Percentiles rank a stretch among this genome's conserved stretches.
Evolutionary conservation across 2,113 vertebrate genomes (phyloP).

Genomic region (Rattus rattus): DNA sequence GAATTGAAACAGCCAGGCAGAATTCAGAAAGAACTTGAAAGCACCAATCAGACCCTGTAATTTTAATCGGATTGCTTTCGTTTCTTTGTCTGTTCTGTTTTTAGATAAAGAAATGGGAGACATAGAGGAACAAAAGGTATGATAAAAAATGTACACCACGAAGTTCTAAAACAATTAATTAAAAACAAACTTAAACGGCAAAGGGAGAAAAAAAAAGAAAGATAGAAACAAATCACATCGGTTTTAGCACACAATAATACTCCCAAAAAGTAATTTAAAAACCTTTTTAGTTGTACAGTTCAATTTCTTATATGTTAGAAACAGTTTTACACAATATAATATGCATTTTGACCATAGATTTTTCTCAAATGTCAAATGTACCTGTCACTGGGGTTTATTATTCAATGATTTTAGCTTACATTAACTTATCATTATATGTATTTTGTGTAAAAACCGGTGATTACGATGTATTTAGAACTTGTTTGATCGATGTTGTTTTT

Average conservation of each 20-base stretch:
- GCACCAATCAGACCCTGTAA: background rate
- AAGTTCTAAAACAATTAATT: background rate
- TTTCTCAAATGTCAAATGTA: conserved; percentile 12
- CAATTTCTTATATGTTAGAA: background rate
- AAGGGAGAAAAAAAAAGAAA: background rate
- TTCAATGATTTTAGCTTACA: background rate
- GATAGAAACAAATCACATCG: background rate
- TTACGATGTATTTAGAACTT: background rate
- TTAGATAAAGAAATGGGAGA: background rate
- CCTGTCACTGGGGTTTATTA: background rate
- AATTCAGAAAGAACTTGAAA: background rate
- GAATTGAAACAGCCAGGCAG: no score
- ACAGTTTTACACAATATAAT: background rate
- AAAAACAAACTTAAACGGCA: background rate
- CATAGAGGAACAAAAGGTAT: background rate
- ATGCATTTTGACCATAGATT: background rate
- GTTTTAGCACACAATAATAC: background rate
- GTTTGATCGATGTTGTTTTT: conserved; percentile 36
- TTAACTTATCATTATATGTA: background rate
- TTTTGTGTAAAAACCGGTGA: background rate
- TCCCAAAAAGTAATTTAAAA: background rate
- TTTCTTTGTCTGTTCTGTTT: background rate
- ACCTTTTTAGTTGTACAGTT: background rate
- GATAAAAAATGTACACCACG: background rate
- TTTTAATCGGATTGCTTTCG: background rate